Conservation (phyloP, 1,140 invertebrate genomes). For the Parasteatoda tepidariorum region DNA sequence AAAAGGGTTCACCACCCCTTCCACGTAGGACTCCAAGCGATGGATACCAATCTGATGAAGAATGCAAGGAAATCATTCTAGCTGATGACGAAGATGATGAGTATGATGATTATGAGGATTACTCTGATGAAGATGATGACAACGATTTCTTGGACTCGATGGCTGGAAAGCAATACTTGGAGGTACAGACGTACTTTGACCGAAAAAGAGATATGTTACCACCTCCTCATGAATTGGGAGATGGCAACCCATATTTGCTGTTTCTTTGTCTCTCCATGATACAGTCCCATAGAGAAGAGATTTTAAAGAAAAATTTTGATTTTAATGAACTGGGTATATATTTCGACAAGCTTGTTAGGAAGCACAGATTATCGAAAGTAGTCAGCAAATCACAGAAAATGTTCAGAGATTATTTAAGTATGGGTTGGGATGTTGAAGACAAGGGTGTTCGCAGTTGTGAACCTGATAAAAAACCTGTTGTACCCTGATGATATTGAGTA, state of each 20-base stretch:
- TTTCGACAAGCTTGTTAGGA: slow-evolving; percentile 96
- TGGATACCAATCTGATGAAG: slow-evolving; percentile 38
- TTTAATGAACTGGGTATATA: slow-evolving; percentile 98
- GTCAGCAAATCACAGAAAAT: slow-evolving; percentile 82
- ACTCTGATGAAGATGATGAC: neutral
- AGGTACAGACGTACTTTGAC: slow-evolving; percentile 21
- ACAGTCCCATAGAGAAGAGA: slow-evolving; percentile 89
- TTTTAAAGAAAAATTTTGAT: slow-evolving; percentile 90
- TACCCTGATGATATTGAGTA: neutral
- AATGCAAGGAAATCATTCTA: neutral
- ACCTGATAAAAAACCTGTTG: neutral
- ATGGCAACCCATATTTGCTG: slow-evolving; percentile 95
- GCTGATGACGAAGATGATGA: slow-evolving; percentile 8
- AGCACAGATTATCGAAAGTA: slow-evolving; percentile 90
- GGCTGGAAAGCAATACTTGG: slow-evolving; percentile 19
- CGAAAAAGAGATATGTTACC: slow-evolving; percentile 73
- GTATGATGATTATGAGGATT: slow-evolving; percentile 8
- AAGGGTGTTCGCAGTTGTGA: neutral
- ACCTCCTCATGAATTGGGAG: slow-evolving; percentile 86
- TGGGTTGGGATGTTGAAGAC: slow-evolving; percentile 51
- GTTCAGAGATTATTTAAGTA: slow-evolving; percentile 58
- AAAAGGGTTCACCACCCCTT: neutral
- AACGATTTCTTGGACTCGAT: slow-evolving; percentile 20
- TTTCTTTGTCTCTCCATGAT: slow-evolving; percentile 92
- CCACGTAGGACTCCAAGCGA: slow-evolving; percentile 18